These are phyloP conservation scores for Ips typographus DNA, from an alignment of 1,140 invertebrate species.

Conservation along the genomic window DNA sequence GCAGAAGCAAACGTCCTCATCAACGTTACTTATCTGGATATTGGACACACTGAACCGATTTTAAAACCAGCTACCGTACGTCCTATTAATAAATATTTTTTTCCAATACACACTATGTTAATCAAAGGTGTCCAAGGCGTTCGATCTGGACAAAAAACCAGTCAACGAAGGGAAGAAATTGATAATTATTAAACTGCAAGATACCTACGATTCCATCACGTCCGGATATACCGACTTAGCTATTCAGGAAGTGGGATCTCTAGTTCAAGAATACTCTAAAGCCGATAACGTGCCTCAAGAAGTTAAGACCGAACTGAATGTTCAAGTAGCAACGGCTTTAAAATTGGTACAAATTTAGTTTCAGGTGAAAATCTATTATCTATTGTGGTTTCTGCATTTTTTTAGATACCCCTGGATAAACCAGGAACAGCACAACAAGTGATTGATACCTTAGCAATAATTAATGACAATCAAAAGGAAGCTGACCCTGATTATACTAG, in stretches of 20 bases:
- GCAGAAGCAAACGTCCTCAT: slow-evolving; percentile 2
- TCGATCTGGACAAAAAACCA: neutral
- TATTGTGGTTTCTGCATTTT: neutral
- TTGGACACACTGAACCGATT: neutral
- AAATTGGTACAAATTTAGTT: neutral
- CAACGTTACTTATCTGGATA: slow-evolving; percentile 3
- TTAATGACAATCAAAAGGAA: slow-evolving; percentile 5
- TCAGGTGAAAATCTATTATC: neutral
- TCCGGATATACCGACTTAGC: neutral
- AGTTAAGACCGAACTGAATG: slow-evolving; percentile 3
- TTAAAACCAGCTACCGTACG: neutral
- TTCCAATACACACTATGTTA: neutral
- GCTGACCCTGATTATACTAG: slow-evolving; percentile 9
- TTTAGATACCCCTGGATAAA: slow-evolving; percentile 4
- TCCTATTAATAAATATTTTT: neutral
- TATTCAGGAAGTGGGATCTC: neutral
- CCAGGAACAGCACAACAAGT: slow-evolving; percentile 11
- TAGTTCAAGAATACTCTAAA: slow-evolving; percentile 18
- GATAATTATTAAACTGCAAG: neutral
- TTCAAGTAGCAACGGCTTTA: neutral
- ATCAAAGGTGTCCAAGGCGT: neutral
- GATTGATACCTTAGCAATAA: slow-evolving; percentile 5
- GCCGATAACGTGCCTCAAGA: neutral
- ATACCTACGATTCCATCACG: neutral
- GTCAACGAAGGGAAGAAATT: neutral